A percentile compares a stretch with the other conserved stretches of the same genome.
phyloP scores from a whole-genome alignment of 2,113 vertebrate genomes.

The Bombycilla garrulus region DNA sequence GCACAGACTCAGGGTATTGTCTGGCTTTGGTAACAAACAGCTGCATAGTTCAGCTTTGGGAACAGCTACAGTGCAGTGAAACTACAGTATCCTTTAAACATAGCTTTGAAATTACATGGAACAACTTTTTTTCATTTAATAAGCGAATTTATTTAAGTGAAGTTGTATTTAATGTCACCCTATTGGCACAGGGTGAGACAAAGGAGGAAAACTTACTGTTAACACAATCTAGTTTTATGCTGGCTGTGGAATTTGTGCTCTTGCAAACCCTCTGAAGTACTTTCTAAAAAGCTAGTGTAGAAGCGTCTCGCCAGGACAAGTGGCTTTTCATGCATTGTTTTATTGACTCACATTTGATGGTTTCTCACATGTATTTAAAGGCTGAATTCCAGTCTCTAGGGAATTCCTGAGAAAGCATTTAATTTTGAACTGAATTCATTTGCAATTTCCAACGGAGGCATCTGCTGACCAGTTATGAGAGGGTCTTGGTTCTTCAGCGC shows the following conservation, averaged over 20 bases:
- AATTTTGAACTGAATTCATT: slow-evolving; percentile 62
- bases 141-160: neutral
- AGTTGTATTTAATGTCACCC: neutral
- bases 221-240: neutral
- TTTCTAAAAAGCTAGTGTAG: slow-evolving; percentile 44
- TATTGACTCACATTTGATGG: slow-evolving; percentile 57
- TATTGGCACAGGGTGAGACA: neutral
- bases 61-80: neutral
- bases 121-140: neutral
- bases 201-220: neutral
- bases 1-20: neutral
- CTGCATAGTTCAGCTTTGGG: neutral
- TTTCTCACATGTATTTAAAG: slow-evolving; percentile 67
- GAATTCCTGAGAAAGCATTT: slow-evolving; percentile 58
- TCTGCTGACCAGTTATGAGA: slow-evolving; percentile 44
- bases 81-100: neutral
- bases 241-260: slow-evolving; percentile 39
- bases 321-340: slow-evolving; percentile 63
- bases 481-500: slow-evolving; percentile 1
- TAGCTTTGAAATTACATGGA: neutral
- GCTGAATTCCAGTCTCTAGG: slow-evolving; percentile 65
- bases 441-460: slow-evolving; percentile 26
- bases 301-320: slow-evolving; percentile 51
- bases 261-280: slow-evolving; percentile 49
- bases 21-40: neutral